Evolutionary conservation across 2,797 vertebrate species (phyloP).

Genomic region (Neosilurus mollespiculum): DNA sequence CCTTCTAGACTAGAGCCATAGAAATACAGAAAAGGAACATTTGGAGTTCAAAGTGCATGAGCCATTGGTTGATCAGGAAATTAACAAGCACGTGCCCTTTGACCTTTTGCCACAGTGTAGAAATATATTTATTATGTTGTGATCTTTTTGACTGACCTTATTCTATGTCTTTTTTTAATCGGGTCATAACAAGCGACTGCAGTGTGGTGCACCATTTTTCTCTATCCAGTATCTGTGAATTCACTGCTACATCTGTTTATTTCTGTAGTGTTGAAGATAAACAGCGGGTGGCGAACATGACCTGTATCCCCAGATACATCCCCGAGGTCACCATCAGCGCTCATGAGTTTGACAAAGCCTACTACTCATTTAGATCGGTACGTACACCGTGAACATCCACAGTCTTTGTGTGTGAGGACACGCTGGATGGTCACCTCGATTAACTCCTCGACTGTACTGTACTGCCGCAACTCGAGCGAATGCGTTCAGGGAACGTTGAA

Average conservation of each 20-base stretch:
- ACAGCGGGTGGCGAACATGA: slow-evolving; percentile 64
- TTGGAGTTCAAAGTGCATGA: too few species aligned
- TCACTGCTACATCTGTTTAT: not conserved
- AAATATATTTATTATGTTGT: not conserved
- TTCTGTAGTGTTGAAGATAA: slow-evolving; percentile 82
- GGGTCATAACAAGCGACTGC: not conserved
- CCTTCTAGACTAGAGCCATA: too few species aligned
- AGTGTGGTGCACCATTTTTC: not conserved
- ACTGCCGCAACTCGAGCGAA: slow-evolving; percentile 1
- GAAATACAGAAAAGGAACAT: too few species aligned
- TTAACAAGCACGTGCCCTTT: not conserved
- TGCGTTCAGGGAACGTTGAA: slow-evolving; percentile 12
- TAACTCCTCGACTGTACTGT: slow-evolving; percentile 6
- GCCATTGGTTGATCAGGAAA: too few species aligned
- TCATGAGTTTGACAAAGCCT: slow-evolving; percentile 72
- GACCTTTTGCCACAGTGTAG: not conserved
- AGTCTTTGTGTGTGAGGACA: not conserved
- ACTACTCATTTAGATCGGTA: slow-evolving; percentile 74
- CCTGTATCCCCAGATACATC: slow-evolving; percentile 75
- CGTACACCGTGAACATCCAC: slow-evolving; percentile 46
- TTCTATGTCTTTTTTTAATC: not conserved
- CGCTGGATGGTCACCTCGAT: slow-evolving; percentile 15
- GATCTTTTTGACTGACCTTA: not conserved
- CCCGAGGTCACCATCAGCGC: slow-evolving; percentile 87
- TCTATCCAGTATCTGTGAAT: not conserved